These are phyloP conservation scores for Athetis lepigone DNA, from an alignment of 2,888 invertebrate species.

Conservation along the genomic window DNA sequence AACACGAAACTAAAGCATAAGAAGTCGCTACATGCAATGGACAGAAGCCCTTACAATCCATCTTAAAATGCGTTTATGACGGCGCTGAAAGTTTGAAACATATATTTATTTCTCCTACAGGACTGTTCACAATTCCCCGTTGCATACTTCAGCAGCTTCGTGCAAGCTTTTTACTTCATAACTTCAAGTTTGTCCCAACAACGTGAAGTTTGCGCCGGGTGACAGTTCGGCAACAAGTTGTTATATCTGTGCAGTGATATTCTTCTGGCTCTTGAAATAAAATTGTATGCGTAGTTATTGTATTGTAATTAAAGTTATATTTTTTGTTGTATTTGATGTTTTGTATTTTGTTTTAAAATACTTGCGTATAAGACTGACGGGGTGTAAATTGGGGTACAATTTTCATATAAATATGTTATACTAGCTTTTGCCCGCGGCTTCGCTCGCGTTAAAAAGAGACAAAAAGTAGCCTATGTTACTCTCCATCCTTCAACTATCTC, in stretches of 20 bases:
- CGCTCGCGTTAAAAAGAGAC: no score
- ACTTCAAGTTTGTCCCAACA: constrained; percentile 31
- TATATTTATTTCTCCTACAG: constrained; percentile 57
- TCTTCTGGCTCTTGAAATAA: constrained; percentile 1
- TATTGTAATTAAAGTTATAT: background rate
- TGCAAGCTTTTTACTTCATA: constrained; percentile 45
- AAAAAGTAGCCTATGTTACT: no score
- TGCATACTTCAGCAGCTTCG: constrained; percentile 43
- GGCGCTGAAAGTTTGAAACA: constrained; percentile 45
- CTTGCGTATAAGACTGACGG: no score
- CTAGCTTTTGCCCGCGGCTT: no score
- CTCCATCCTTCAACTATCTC: no score
- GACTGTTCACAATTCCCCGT: constrained; percentile 51
- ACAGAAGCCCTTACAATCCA: background rate
- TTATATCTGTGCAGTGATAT: background rate
- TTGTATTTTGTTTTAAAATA: background rate
- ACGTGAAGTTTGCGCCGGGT: constrained; percentile 29
- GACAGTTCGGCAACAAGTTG: constrained; percentile 40
- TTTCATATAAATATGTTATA: no score
- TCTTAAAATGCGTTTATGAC: constrained; percentile 46
- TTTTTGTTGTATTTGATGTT: background rate
- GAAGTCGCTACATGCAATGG: background rate
- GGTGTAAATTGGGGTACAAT: no score
- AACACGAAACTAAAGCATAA: no score
- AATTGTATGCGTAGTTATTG: background rate